These are phyloP conservation scores for Anomalospiza imberbis DNA, from an alignment of 2,797 vertebrate genomes.

Conservation along the genomic window DNA sequence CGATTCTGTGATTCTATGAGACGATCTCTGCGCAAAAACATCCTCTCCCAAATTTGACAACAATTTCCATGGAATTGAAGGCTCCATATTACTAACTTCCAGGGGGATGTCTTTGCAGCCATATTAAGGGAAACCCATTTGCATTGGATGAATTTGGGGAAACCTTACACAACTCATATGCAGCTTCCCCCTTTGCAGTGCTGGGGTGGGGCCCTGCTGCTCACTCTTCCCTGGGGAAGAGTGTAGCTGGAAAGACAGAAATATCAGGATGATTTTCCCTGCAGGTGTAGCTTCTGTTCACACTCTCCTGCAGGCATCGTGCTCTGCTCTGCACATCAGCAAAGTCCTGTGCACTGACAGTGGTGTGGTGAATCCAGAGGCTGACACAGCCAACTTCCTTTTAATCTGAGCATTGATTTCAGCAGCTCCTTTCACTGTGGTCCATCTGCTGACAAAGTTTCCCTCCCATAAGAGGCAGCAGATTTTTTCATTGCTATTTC, in stretches of 20 bases:
- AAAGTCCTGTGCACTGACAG: background rate
- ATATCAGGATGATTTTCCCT: background rate
- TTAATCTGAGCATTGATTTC: background rate
- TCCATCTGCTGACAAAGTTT: background rate
- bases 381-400: background rate
- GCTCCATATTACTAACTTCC: background rate
- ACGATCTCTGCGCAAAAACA: background rate
- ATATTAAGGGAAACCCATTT: background rate
- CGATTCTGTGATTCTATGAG: background rate
- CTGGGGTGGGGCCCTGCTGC: background rate
- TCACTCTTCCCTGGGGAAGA: background rate
- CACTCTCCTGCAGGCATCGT: rapidly evolving
- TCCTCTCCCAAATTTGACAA: background rate
- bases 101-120: background rate
- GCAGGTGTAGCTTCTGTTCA: background rate
- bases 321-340: background rate
- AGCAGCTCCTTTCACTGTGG: background rate
- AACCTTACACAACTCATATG: too few species aligned
- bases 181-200: background rate
- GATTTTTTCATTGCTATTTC: background rate
- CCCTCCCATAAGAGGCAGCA: background rate
- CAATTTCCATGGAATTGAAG: background rate
- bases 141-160: background rate
- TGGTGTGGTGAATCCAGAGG: background rate
- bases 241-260: background rate